Conservation (phyloP, 2,888 invertebrate species). For the Carcina quercana region DNA sequence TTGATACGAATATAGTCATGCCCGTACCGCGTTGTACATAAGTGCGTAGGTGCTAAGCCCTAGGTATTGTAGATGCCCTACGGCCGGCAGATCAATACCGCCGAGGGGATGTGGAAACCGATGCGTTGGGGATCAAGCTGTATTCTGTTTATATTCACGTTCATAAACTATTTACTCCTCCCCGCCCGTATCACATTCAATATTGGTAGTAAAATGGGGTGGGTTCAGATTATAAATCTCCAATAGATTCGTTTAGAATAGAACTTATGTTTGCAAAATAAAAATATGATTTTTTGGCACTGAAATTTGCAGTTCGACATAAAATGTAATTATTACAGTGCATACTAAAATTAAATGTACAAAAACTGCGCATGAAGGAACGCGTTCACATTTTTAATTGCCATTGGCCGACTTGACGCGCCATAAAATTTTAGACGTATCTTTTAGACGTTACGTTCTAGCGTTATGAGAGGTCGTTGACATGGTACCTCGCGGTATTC, state of each 20-base stretch:
- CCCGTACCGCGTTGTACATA: neutral
- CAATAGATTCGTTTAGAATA: no score
- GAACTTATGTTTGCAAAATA: neutral
- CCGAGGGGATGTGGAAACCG: slow-evolving; percentile 7
- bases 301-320: no score
- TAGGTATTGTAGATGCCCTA: slow-evolving; percentile 6
- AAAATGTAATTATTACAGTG: neutral
- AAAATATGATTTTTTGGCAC: neutral
- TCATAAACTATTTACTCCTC: no score
- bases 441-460: slow-evolving; percentile 46
- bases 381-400: slow-evolving; percentile 59
- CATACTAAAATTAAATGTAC: slow-evolving; percentile 3
- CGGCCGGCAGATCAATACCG: slow-evolving; percentile 7
- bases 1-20: neutral
- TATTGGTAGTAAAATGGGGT: no score
- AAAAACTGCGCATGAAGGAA: slow-evolving; percentile 33
- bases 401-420: slow-evolving; percentile 51
- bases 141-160: neutral
- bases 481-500: slow-evolving; percentile 19
- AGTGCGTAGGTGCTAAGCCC: neutral
- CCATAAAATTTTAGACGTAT: slow-evolving; percentile 62
- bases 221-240: no score
- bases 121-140: slow-evolving; percentile 1
- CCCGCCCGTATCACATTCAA: no score
- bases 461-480: slow-evolving; percentile 43